Conservation (phyloP, 2,797 vertebrate species). For the Florisuga fusca region DNA sequence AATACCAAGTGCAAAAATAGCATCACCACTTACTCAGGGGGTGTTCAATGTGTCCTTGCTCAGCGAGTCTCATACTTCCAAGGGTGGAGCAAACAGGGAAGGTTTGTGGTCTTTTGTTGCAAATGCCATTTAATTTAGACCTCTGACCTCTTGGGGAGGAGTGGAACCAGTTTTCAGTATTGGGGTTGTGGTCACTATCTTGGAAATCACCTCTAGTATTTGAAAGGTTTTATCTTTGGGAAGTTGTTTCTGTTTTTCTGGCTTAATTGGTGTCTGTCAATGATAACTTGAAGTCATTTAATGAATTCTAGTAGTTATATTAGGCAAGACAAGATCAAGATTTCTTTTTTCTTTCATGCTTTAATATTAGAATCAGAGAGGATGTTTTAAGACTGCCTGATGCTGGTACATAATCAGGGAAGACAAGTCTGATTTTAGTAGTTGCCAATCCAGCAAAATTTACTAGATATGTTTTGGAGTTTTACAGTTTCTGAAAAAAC, state of each 20-base stretch:
- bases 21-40: background rate
- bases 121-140: background rate
- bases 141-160: background rate
- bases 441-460: conserved; percentile 49
- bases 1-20: background rate
- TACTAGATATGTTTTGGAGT: conserved; percentile 39
- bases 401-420: background rate
- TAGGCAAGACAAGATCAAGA: background rate
- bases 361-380: background rate
- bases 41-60: background rate
- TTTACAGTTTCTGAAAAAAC: conserved; percentile 42
- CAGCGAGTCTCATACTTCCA: background rate
- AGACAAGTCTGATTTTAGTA: conserved; percentile 42
- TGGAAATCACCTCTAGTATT: background rate
- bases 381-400: background rate
- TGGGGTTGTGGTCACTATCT: background rate
- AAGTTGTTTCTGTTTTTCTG: background rate
- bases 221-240: background rate
- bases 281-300: background rate
- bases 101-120: background rate
- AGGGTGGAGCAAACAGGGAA: background rate
- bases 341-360: background rate
- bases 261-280: background rate
- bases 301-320: background rate
- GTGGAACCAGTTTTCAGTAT: background rate